Base-by-base conservation (phyloP, 2,888 invertebrate genomes). In the Miltochrista miniata region DNA sequence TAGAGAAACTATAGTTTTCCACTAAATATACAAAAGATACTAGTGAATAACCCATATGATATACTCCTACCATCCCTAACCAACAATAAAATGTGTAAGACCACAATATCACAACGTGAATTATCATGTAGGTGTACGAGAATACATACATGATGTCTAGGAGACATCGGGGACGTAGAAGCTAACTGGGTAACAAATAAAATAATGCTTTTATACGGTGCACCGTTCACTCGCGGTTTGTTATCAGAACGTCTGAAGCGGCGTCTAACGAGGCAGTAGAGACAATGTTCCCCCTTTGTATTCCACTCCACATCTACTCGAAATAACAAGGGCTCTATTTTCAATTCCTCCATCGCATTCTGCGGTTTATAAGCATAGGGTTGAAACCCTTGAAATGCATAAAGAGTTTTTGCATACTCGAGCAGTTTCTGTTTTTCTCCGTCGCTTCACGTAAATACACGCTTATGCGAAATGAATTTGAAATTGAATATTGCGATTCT, bases 311-410 rank as follows among this genome's bases (percentile, higher is more conserved):
- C 85, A 79, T 82, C 76, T 78, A 82, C 87, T 90, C 79, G 79
- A 89, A 88, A 90, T 90, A 90, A 90, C 89, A 90, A 90, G 89
- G 85, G 85, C 81, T 81, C 88, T 87, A 89, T 87, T 90, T 89
- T 89, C 87, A 87, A 88, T 89, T 88, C 85, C 80, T 84, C 79
- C 74, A 83, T 78, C 72, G 79, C 72, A 59, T 77, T 77, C 75
- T 66, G 82, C 61, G 83, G 83, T 79, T 78, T 61, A 74, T 77
- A 77, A 77, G 76, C 75, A 70, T 70, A 74, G 76, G 76, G 74
- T 30, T 61, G 63, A 61, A 31, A 74, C 77, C 80, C 81, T 83
- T 78, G 71, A 81, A 82, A 79, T 81, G 80, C 81, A 82, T 79
- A 76, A 76, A 76, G 74, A 77, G 68, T 78, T 82, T 80, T 79